These are phyloP conservation scores for Aporophyla nigra DNA, from an alignment of 2,888 invertebrate genomes.

Conservation along the genomic window DNA sequence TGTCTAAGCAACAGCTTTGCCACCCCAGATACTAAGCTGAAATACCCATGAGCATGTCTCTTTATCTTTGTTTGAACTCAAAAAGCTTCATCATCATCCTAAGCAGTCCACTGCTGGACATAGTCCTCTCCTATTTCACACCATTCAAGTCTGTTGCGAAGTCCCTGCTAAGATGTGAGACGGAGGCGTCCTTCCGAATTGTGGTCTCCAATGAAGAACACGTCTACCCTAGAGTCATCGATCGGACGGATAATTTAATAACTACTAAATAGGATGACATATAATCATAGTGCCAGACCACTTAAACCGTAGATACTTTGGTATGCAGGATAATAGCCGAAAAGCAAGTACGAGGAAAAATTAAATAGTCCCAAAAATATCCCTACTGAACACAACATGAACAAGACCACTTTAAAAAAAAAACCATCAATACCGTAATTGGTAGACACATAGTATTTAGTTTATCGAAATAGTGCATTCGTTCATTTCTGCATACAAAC, in stretches of 20 bases:
- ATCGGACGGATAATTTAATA: not conserved
- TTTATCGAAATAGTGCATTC: slow-evolving; percentile 40
- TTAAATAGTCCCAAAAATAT: not conserved
- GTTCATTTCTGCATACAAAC: slow-evolving; percentile 50
- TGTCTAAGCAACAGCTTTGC: too few relatives aligned
- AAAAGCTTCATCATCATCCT: too few relatives aligned
- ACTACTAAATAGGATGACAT: not conserved
- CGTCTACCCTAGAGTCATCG: not conserved
- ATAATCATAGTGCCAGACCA: not conserved
- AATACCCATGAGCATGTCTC: too few relatives aligned
- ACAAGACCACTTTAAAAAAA: not conserved
- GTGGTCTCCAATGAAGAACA: not conserved
- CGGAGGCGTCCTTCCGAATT: not conserved
- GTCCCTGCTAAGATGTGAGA: not conserved
- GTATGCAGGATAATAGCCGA: not conserved
- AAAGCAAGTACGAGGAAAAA: not conserved
- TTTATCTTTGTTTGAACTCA: too few relatives aligned
- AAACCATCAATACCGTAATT: not conserved
- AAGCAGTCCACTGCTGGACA: too few relatives aligned
- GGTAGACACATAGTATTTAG: slow-evolving; percentile 27
- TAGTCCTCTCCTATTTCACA: too few relatives aligned
- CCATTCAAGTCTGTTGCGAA: not conserved
- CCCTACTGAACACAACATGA: not conserved
- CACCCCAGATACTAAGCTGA: too few relatives aligned
- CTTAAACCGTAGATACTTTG: not conserved